These are phyloP conservation scores for Trididemnum clinides DNA, from an alignment of 23 tunicate species.

Conservation along the genomic window DNA sequence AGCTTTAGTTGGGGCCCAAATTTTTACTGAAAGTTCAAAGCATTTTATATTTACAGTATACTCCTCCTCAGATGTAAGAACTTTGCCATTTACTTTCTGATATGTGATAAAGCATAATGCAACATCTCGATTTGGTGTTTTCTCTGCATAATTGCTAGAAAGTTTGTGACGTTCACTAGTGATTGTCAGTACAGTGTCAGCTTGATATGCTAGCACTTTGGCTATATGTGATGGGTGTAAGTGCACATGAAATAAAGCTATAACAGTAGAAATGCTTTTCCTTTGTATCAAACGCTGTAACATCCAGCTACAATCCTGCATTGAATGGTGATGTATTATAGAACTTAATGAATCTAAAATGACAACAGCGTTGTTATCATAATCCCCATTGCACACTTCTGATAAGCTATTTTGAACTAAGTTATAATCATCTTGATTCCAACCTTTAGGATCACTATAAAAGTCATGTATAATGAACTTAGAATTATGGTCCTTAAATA, in stretches of 20 bases:
- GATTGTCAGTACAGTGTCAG: not conserved
- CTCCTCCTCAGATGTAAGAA: not conserved
- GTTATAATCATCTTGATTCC: not conserved
- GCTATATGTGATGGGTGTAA: not conserved
- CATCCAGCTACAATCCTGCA: not conserved
- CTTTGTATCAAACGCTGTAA: not conserved
- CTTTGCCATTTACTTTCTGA: constrained; percentile 26
- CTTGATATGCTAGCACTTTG: not conserved
- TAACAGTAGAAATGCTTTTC: not conserved
- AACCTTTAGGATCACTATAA: not conserved
- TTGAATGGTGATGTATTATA: not conserved
- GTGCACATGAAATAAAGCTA: not conserved
- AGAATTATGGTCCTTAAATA: not conserved
- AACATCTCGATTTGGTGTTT: not conserved
- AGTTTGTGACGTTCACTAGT: not conserved
- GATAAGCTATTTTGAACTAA: not conserved
- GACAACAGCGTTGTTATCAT: not conserved
- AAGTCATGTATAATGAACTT: constrained; percentile 15
- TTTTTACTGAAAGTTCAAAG: not conserved
- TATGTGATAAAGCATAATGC: not conserved
- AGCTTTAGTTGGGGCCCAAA: not conserved
- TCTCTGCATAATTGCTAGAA: not conserved
- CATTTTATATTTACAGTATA: not conserved
- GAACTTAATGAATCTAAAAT: constrained; percentile 3
- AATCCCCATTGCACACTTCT: not conserved